phyloP scores from a whole-genome alignment of 2,113 vertebrate species.

The Ictalurus punctatus region DNA sequence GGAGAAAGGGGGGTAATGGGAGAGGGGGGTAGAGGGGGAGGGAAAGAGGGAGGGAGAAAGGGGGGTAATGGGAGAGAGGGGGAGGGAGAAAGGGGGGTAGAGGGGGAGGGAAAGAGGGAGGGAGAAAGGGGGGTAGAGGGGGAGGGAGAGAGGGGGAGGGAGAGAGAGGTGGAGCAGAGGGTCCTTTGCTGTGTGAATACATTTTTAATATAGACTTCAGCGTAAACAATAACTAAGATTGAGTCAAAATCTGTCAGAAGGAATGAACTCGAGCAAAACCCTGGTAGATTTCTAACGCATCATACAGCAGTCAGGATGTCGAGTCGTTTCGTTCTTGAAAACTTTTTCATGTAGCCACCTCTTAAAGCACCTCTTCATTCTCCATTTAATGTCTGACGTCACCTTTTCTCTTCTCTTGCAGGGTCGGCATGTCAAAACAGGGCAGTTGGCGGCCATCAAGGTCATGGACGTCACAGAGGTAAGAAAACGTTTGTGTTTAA shows the following conservation, averaged over 20 bases:
- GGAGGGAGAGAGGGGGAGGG: too few relatives aligned
- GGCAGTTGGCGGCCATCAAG: slow-evolving; percentile 97
- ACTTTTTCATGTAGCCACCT: neutral
- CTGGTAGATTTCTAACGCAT: neutral
- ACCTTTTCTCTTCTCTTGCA: slow-evolving; percentile 63
- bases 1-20: too few relatives aligned
- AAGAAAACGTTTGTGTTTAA: slow-evolving; percentile 55
- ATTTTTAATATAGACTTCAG: too few relatives aligned
- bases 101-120: too few relatives aligned
- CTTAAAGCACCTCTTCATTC: neutral
- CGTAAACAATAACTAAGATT: too few relatives aligned
- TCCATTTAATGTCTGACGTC: neutral
- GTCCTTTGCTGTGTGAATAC: too few relatives aligned
- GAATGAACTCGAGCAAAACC: neutral
- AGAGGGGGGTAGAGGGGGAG: too few relatives aligned
- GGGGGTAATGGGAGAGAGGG: too few relatives aligned
- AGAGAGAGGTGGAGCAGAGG: too few relatives aligned
- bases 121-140: too few relatives aligned
- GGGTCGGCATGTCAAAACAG: slow-evolving; percentile 98
- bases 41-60: too few relatives aligned
- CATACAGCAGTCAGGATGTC: neutral
- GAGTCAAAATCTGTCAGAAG: neutral
- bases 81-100: too few relatives aligned
- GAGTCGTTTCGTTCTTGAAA: neutral
- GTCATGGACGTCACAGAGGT: slow-evolving; percentile 99